Evolutionary conservation across 1,140 invertebrate genomes (phyloP).

Genomic region (Chymomyza costata): DNA sequence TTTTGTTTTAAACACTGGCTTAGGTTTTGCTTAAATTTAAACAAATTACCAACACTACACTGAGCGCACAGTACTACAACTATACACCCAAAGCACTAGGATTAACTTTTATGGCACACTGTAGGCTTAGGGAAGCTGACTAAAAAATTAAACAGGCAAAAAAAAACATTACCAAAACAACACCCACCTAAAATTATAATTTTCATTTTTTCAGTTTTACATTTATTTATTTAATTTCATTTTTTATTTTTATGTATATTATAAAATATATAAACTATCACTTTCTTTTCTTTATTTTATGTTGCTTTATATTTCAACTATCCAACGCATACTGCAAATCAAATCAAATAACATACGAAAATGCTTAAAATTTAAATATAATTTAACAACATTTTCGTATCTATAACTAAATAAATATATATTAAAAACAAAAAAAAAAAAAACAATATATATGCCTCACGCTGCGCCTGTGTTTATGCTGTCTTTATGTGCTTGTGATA

Average conservation of each 20-base stretch:
- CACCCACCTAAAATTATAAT: constrained; percentile 17
- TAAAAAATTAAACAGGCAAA: constrained; percentile 19
- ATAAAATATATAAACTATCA: constrained; percentile 63
- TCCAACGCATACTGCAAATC: too few relatives aligned
- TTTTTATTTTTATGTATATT: constrained; percentile 38
- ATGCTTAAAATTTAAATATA: constrained; percentile 14
- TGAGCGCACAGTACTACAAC: constrained; percentile 5
- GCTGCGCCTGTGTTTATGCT: constrained; percentile 58
- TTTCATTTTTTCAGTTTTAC: constrained; percentile 32
- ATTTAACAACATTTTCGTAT: too few relatives aligned
- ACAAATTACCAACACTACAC: constrained; percentile 22
- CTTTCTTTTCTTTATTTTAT: constrained; percentile 72
- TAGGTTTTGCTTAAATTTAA: constrained; percentile 16
- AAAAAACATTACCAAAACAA: constrained; percentile 18
- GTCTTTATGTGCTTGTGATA: constrained; percentile 49
- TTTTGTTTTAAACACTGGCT: constrained; percentile 22
- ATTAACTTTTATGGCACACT: constrained; percentile 47
- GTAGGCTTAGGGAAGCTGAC: constrained; percentile 27
- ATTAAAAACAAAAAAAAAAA: constrained; percentile 39
- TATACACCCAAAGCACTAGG: constrained; percentile 41
- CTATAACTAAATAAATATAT: constrained; percentile 30
- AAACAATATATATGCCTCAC: constrained; percentile 46
- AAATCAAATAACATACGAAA: too few relatives aligned
- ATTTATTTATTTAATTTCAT: constrained; percentile 23
- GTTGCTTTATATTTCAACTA: constrained; percentile 65